A percentile compares a stretch with the other conserved stretches of the same genome.
These are phyloP conservation scores for Tachina lurida DNA, from an alignment of 2,888 invertebrate genomes.

Conservation along the genomic window DNA sequence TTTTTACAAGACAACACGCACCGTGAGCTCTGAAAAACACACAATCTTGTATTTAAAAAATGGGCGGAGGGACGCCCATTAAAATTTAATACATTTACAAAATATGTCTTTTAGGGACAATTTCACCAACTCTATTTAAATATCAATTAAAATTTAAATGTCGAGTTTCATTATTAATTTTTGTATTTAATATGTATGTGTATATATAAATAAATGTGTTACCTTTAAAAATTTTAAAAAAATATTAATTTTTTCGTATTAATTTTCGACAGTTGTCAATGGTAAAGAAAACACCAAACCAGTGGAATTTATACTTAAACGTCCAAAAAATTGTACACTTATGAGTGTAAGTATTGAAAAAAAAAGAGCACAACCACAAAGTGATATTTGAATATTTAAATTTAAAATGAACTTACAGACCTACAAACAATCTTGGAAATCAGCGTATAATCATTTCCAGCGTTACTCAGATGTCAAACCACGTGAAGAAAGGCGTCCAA, in stretches of 20 bases:
- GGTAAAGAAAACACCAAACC: slow-evolving; percentile 82
- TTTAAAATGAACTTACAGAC: slow-evolving; percentile 81
- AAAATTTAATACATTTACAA: too few relatives aligned
- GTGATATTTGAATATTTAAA: not conserved
- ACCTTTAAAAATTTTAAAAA: not conserved
- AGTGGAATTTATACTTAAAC: slow-evolving; percentile 80
- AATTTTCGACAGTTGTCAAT: slow-evolving; percentile 53
- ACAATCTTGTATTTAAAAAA: too few relatives aligned
- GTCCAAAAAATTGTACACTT: slow-evolving; percentile 80
- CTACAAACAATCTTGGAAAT: slow-evolving; percentile 88
- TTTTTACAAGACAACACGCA: too few relatives aligned
- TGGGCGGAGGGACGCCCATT: too few relatives aligned
- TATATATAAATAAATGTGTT: not conserved
- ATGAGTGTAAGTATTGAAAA: slow-evolving; percentile 78
- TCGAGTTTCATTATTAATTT: too few relatives aligned
- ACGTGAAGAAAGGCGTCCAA: slow-evolving; percentile 92
- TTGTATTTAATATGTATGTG: not conserved
- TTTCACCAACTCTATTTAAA: too few relatives aligned
- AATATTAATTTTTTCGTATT: not conserved
- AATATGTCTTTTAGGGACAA: too few relatives aligned
- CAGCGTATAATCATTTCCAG: slow-evolving; percentile 89
- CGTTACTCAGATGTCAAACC: slow-evolving; percentile 92
- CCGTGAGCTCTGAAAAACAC: too few relatives aligned
- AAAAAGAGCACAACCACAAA: not conserved
- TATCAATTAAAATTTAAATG: too few relatives aligned